Evolutionary conservation across 2,113 vertebrate species (phyloP).

Genomic region (Illadopsis cleaveri): DNA sequence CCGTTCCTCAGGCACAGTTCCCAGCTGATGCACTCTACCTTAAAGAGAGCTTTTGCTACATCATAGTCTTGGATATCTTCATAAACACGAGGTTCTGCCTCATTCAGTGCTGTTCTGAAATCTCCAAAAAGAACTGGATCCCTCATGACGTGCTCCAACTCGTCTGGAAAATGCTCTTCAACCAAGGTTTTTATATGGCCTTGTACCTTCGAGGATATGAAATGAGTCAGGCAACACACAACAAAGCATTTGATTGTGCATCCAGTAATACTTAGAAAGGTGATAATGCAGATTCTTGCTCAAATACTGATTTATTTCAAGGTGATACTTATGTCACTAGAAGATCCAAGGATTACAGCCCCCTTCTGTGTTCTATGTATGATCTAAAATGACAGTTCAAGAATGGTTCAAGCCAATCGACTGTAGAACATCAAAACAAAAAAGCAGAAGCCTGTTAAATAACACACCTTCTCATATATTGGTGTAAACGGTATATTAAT

Average conservation of each 20-base stretch:
- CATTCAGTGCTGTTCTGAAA: slow-evolving; percentile 85
- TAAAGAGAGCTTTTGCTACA: slow-evolving; percentile 88
- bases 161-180: slow-evolving; percentile 77
- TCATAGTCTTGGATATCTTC: slow-evolving; percentile 94
- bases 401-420: not conserved
- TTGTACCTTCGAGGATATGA: slow-evolving; percentile 81
- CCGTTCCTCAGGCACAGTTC: not conserved
- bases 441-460: not conserved
- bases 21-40: slow-evolving; percentile 72
- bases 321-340: not conserved
- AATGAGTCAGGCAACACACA: not conserved
- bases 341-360: not conserved
- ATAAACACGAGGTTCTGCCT: slow-evolving; percentile 85
- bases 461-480: not conserved
- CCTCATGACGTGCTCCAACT: slow-evolving; percentile 79
- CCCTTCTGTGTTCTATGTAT: not conserved
- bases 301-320: not conserved
- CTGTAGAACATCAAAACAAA: not conserved
- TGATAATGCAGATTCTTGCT: not conserved
- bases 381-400: not conserved
- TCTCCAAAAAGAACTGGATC: slow-evolving; percentile 95
- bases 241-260: not conserved
- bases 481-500: not conserved
- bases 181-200: slow-evolving; percentile 79
- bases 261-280: not conserved